phyloP scores from a whole-genome alignment of 2,113 vertebrate species.

The Chaenocephalus aceratus region DNA sequence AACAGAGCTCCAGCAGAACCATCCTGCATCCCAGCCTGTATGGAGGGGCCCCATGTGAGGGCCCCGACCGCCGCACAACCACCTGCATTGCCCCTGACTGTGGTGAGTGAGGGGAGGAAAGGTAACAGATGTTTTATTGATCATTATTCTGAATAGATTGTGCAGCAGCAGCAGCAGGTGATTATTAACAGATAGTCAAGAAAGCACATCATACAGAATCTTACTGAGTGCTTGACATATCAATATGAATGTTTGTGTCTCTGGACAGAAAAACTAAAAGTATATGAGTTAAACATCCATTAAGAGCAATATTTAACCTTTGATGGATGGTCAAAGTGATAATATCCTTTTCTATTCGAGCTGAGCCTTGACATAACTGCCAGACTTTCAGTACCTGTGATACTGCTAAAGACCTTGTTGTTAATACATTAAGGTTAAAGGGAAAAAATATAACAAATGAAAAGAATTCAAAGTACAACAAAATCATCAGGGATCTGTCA shows the following conservation, averaged over 20 bases:
- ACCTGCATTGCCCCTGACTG: conserved; percentile 73
- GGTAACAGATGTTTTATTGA: neutral
- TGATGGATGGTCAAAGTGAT: no score
- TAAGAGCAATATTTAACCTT: no score
- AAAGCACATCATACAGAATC: neutral
- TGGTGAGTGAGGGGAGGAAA: conserved; percentile 65
- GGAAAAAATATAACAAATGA: no score
- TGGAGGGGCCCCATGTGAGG: conserved; percentile 77
- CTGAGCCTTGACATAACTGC: no score
- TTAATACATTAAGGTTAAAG: neutral
- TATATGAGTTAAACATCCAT: no score
- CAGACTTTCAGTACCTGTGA: neutral
- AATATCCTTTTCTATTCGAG: no score
- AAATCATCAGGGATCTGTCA: neutral
- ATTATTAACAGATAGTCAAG: neutral
- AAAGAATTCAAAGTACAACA: no score
- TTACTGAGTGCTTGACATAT: no score
- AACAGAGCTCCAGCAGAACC: conserved; percentile 72
- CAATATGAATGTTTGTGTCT: no score
- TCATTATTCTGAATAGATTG: neutral
- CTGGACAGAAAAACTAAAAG: no score
- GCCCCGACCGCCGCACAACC: conserved; percentile 39
- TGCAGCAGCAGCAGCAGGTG: no score
- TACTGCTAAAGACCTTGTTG: neutral
- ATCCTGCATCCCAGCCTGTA: conserved; percentile 64